A percentile compares a stretch with the other conserved stretches of the same genome.
These are phyloP conservation scores for Passerina amoena DNA, from an alignment of 2,113 vertebrate species.

Conservation along the genomic window DNA sequence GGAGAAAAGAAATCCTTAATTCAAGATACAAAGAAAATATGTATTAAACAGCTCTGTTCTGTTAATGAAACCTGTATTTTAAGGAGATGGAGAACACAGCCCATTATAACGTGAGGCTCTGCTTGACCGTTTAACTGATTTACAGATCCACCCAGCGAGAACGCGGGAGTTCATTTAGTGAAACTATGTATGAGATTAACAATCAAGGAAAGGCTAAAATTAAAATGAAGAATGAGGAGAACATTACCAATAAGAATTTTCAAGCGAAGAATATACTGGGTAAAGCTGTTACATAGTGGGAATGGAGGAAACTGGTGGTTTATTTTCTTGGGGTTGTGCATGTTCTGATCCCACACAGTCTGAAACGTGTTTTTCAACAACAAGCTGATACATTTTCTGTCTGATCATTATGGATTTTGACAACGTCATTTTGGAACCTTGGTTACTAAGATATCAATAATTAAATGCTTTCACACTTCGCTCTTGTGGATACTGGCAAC, in stretches of 20 bases:
- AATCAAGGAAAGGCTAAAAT: slow-evolving; percentile 38
- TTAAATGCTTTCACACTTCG: slow-evolving; percentile 78
- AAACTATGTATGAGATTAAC: background rate
- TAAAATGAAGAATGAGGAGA: background rate
- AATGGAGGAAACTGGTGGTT: background rate
- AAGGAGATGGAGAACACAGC: background rate
- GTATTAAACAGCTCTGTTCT: background rate
- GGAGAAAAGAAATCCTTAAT: background rate
- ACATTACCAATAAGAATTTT: slow-evolving; percentile 2
- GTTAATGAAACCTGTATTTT: slow-evolving; percentile 10
- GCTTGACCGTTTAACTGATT: slow-evolving; percentile 30
- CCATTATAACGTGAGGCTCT: background rate
- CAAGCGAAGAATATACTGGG: background rate
- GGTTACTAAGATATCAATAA: slow-evolving; percentile 81
- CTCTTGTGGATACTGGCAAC: slow-evolving; percentile 73
- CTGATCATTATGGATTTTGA: slow-evolving; percentile 74
- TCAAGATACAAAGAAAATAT: background rate
- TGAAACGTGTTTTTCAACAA: background rate
- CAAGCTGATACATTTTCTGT: slow-evolving; percentile 55
- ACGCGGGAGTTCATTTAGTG: background rate
- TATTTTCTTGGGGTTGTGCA: background rate
- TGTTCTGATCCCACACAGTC: background rate
- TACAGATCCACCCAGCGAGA: background rate
- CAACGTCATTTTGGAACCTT: slow-evolving; percentile 72
- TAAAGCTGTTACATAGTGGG: background rate